Percentiles rank a stretch among this genome's conserved stretches.
phyloP scores from a whole-genome alignment of 2,888 invertebrate genomes.

The Melipona bicolor region DNA sequence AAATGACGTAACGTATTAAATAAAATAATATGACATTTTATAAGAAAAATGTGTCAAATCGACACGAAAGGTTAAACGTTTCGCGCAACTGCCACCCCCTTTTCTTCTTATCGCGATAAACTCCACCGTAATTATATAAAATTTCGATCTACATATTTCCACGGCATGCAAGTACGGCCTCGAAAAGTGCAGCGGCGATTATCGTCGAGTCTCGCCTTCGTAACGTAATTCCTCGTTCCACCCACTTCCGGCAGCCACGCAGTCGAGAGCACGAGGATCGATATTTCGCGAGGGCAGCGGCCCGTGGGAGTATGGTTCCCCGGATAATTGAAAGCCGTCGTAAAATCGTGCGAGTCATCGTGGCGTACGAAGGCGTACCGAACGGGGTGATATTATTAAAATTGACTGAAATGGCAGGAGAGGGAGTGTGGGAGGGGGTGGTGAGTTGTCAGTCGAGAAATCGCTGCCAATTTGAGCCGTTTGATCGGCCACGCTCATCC shows the following conservation, averaged over 20 bases:
- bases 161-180: neutral
- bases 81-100: too few species aligned
- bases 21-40: too few species aligned
- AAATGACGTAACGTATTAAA: too few species aligned
- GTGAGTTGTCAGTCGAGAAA: conserved; percentile 66
- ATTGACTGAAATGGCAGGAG: conserved; percentile 68
- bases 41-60: too few species aligned
- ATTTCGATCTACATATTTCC: neutral
- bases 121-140: neutral
- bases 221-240: conserved; percentile 52
- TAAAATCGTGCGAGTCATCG: conserved; percentile 77
- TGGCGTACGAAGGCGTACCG: conserved; percentile 38
- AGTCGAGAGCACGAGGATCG: conserved; percentile 53
- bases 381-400: conserved; percentile 74
- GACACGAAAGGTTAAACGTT: too few species aligned
- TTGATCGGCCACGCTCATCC: conserved; percentile 77
- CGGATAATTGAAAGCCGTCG: conserved; percentile 76
- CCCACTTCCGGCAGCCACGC: conserved; percentile 53
- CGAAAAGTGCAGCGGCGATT: conserved; percentile 24
- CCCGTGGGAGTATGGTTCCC: conserved; percentile 67
- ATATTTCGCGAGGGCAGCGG: conserved; percentile 60
- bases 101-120: neutral
- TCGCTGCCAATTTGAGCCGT: conserved; percentile 77
- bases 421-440: conserved; percentile 13
- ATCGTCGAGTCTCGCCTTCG: conserved; percentile 38